Percentiles rank a stretch among this genome's conserved stretches.
phyloP scores from a whole-genome alignment of 2,797 vertebrate genomes.

The Merluccius polli region DNA sequence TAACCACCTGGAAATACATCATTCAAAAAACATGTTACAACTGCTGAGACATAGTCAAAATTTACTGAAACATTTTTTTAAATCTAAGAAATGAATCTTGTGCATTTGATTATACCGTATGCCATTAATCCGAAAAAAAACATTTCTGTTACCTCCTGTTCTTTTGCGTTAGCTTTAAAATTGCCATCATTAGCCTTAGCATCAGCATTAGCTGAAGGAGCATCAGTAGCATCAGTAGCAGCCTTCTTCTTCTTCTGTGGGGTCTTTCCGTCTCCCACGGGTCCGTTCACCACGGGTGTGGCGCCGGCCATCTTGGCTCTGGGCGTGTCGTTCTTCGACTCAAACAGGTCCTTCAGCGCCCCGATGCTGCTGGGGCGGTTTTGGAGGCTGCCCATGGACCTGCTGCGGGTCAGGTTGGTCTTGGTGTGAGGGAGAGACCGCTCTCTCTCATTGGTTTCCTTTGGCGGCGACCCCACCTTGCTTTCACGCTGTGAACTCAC shows the following conservation, averaged over 20 bases:
- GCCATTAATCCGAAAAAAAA: neutral
- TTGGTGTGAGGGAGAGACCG: constrained; percentile 1
- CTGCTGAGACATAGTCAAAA: neutral
- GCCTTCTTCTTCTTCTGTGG: constrained; percentile 18
- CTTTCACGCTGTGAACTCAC: constrained; percentile 12
- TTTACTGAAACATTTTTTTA: neutral
- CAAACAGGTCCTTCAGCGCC: constrained; percentile 65
- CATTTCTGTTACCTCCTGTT: constrained; percentile 15
- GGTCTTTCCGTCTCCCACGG: constrained; percentile 21
- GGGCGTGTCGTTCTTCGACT: constrained; percentile 46
- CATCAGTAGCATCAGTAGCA: neutral
- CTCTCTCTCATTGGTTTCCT: constrained; percentile 38
- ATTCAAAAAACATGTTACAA: constrained; percentile 18
- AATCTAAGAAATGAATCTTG: neutral
- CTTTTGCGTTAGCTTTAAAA: constrained; percentile 17
- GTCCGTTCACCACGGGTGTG: constrained; percentile 21
- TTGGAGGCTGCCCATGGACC: constrained; percentile 64
- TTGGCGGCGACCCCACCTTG: constrained; percentile 30
- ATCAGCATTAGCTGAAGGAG: neutral
- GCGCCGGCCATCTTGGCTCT: constrained; percentile 10
- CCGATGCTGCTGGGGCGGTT: constrained; percentile 42
- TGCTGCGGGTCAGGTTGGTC: constrained; percentile 57
- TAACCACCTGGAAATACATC: constrained; percentile 38
- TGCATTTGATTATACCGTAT: neutral
- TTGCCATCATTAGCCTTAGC: neutral